These are phyloP conservation scores for Lycaena phlaeas DNA, from an alignment of 2,888 invertebrate genomes.

Conservation along the genomic window DNA sequence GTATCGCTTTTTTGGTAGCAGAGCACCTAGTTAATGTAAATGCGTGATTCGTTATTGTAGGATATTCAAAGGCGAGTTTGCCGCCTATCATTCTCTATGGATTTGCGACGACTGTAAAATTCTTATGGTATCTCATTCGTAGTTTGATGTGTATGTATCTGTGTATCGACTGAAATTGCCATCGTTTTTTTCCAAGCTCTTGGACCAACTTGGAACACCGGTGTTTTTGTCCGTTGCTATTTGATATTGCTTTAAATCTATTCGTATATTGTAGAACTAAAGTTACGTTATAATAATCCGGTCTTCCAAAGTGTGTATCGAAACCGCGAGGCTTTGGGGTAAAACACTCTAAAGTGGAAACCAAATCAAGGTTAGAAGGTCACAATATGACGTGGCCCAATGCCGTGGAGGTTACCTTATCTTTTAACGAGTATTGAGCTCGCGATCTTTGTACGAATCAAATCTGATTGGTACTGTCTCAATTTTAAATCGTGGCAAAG, in stretches of 20 bases:
- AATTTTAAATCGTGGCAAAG: slow-evolving; percentile 41
- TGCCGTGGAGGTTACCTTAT: slow-evolving; percentile 49
- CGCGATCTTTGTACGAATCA: slow-evolving; percentile 33
- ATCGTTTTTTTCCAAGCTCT: slow-evolving; percentile 52
- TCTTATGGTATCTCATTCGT: slow-evolving; percentile 64
- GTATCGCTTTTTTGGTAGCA: background rate
- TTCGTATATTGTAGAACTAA: slow-evolving; percentile 23
- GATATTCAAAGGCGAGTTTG: background rate
- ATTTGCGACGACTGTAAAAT: slow-evolving; percentile 67
- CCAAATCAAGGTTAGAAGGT: slow-evolving; percentile 87
- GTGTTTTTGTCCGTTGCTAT: slow-evolving; percentile 35
- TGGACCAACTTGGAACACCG: slow-evolving; percentile 60
- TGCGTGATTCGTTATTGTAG: background rate
- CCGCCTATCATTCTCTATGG: slow-evolving; percentile 44
- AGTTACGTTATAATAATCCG: slow-evolving; percentile 27
- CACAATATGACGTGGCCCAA: slow-evolving; percentile 81
- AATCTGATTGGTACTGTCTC: slow-evolving; percentile 32
- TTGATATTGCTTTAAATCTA: slow-evolving; percentile 25
- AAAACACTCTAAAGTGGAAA: slow-evolving; percentile 82
- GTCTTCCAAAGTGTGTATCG: slow-evolving; percentile 47
- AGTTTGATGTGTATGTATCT: slow-evolving; percentile 71
- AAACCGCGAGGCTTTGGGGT: slow-evolving; percentile 64
- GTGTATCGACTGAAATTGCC: slow-evolving; percentile 61
- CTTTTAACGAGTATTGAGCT: slow-evolving; percentile 34
- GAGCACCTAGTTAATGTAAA: background rate